phyloP scores from a whole-genome alignment of 2,888 invertebrate genomes.

The Caenorhabditis parvicauda region DNA sequence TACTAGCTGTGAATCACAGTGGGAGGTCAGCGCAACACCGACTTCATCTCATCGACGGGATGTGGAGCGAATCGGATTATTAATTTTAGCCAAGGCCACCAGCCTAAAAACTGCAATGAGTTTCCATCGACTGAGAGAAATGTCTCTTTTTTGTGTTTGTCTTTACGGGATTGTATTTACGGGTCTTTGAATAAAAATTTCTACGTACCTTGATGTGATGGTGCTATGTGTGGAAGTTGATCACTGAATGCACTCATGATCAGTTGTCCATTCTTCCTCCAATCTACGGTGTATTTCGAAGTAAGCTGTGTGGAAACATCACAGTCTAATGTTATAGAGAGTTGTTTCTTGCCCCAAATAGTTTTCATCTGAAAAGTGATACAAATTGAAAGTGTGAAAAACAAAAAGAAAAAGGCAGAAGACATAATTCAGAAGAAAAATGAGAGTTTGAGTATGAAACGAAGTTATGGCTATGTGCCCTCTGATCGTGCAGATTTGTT shows the following conservation, averaged over 20 bases:
- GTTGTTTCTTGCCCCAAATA: slow-evolving; percentile 39
- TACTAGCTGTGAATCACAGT: too few relatives aligned
- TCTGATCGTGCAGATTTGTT: too few relatives aligned
- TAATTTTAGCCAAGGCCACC: neutral
- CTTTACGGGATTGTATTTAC: too few relatives aligned
- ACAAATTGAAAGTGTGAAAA: neutral
- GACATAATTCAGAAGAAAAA: neutral
- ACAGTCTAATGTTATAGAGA: slow-evolving; percentile 42
- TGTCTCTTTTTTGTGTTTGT: too few relatives aligned
- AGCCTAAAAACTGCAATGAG: neutral
- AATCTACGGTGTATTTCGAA: slow-evolving; percentile 45
- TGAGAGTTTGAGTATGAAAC: too few relatives aligned
- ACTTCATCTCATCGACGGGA: too few relatives aligned
- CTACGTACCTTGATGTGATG: slow-evolving; percentile 40
- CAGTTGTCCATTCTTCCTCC: slow-evolving; percentile 46
- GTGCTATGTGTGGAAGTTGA: slow-evolving; percentile 43
- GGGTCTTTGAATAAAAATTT: too few relatives aligned
- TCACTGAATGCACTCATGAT: slow-evolving; percentile 47
- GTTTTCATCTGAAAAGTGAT: slow-evolving; percentile 42
- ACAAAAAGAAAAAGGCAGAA: neutral
- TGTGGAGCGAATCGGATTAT: neutral
- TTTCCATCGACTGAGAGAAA: too few relatives aligned
- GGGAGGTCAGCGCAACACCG: too few relatives aligned
- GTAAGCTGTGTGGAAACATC: slow-evolving; percentile 7
- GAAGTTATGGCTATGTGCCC: too few relatives aligned